These are phyloP conservation scores for Furnarius figulus DNA, from an alignment of 2,113 vertebrate genomes.

Conservation along the genomic window DNA sequence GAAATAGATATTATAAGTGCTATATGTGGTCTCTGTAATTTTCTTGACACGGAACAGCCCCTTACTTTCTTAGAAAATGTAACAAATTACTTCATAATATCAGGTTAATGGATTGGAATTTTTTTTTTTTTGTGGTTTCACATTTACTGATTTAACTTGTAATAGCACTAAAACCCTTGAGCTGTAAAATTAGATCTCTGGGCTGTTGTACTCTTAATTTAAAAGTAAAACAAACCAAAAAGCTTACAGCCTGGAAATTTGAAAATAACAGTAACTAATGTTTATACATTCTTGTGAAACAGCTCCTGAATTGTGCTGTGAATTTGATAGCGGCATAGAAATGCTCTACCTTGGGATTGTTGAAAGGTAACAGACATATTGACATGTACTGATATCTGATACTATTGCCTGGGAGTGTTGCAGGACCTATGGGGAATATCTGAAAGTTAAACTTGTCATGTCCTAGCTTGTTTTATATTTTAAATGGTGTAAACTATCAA, in stretches of 20 bases:
- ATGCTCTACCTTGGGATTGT: not conserved
- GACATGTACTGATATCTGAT: not conserved
- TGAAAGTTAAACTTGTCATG: not conserved
- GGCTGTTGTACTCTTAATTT: not conserved
- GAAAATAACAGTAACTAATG: not conserved
- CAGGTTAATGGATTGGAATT: not conserved
- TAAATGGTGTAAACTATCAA: not conserved
- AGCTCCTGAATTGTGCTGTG: not conserved
- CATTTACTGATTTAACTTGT: not conserved
- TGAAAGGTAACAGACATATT: not conserved
- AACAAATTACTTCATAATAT: constrained; percentile 4
- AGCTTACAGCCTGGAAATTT: not conserved
- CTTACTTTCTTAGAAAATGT: not conserved
- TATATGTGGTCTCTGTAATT: not conserved
- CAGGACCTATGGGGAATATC: not conserved
- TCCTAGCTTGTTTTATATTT: not conserved
- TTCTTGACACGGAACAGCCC: not conserved
- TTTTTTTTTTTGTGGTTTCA: not conserved
- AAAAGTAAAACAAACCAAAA: not conserved
- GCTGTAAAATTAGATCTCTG: constrained; percentile 44
- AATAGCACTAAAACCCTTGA: constrained; percentile 8
- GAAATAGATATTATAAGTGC: not conserved
- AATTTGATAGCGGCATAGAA: not conserved
- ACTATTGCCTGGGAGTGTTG: not conserved
- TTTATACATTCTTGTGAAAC: not conserved